Evolutionary conservation across 2,797 vertebrate species (phyloP), one percentile per base, ranked within the genome.

Genomic region (Hylomyscus alleni): DNA sequence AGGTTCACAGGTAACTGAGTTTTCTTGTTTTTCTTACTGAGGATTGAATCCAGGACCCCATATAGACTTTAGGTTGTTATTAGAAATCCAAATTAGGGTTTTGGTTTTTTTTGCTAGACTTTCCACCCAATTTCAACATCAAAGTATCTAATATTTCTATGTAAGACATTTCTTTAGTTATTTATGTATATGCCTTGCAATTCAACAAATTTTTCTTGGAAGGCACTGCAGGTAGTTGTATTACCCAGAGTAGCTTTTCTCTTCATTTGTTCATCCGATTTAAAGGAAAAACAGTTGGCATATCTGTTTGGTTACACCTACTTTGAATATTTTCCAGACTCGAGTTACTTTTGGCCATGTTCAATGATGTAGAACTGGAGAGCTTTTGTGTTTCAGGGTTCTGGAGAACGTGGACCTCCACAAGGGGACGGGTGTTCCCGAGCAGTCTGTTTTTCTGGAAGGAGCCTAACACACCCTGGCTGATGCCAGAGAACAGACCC

Each of bases 201-300:
- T 50, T 90, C 62, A 84, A 75, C 2, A 22, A 26, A 15, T 89
- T 94, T 97, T 93, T 94, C 90, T 94, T 94, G 94, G 84, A 94
- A 77, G 47, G 3, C 11, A 34, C 29, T 62, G 10, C 6, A 91
- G 47, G 52, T 86, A 67, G 44, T 83, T 90, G 60, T 1, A 1
- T 84, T 92, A 56, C 76, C 90, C 69, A 62, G 93, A 40, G 69
- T 52, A 92, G 44, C 31, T 50, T 81, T 78, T 93, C 52, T 97
- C 82, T 88, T 24, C 72, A 37, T 92, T 31, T 94, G 89, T 92
- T 93, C 91, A 77, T 77, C 52, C 84, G 44, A 95, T 93, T 94
- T 52, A 6, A 65, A 82, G 69, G 90, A 86, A 85, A 80, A 87
- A 65, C 72, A 44, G 26, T 91, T 90, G 90, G 75, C 44, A 19